A percentile compares a stretch with the other conserved stretches of the same genome.
These are phyloP conservation scores for Upupa epops DNA, from an alignment of 2,113 vertebrate species.

Conservation along the genomic window DNA sequence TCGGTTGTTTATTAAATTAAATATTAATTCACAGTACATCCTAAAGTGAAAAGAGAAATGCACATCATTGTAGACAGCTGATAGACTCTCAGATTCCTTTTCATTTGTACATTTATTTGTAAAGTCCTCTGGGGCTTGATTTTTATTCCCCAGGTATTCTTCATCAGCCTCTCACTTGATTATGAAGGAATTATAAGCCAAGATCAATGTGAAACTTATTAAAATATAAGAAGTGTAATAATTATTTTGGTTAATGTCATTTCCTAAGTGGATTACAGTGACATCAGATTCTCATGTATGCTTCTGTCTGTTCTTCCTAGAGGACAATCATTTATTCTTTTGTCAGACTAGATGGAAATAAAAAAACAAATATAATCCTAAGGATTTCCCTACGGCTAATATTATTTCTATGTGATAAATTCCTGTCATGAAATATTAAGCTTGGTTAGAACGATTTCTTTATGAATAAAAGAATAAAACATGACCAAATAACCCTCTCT, in stretches of 20 bases:
- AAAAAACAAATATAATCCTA: background rate
- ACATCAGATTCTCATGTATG: background rate
- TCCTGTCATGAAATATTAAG: background rate
- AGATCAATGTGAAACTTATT: background rate
- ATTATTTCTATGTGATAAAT: background rate
- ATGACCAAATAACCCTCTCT: background rate
- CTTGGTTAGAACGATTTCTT: background rate
- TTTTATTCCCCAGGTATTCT: background rate
- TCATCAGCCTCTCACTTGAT: background rate
- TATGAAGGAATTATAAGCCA: background rate
- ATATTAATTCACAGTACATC: background rate
- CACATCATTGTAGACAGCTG: background rate
- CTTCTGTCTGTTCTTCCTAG: background rate
- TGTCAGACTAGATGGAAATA: background rate
- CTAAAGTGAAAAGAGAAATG: background rate
- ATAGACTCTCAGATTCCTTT: background rate
- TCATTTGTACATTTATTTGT: background rate
- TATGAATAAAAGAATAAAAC: background rate
- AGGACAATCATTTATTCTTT: background rate
- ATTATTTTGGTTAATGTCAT: background rate
- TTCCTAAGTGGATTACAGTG: background rate
- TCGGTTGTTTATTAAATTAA: background rate
- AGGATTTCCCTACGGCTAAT: background rate
- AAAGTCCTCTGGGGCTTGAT: background rate
- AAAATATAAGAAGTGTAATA: background rate